Evolutionary conservation across 1,140 invertebrate genomes (phyloP).

Genomic region (Epicauta chinensis): DNA sequence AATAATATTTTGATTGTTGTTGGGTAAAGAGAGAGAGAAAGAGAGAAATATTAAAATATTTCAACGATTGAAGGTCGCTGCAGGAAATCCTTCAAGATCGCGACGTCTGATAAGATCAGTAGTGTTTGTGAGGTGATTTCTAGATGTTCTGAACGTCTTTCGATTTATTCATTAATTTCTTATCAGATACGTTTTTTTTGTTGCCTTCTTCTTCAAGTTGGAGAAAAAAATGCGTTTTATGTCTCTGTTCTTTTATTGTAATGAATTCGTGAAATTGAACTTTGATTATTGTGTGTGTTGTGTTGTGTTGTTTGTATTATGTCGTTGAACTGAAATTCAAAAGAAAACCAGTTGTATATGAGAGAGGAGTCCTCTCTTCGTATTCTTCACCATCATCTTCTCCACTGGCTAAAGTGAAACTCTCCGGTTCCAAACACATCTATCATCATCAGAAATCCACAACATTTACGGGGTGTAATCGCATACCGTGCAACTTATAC

Average conservation of each 20-base stretch:
- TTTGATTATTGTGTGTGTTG: too few relatives aligned
- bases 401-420: conserved; percentile 12
- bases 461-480: conserved; percentile 26
- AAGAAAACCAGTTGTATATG: conserved; percentile 13
- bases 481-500: conserved; percentile 18
- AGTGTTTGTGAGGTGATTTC: too few relatives aligned
- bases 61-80: too few relatives aligned
- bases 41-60: too few relatives aligned
- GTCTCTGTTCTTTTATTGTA: too few relatives aligned
- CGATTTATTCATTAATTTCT: conserved; percentile 3
- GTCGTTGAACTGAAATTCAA: conserved; percentile 21
- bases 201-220: conserved; percentile 1
- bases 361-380: too few relatives aligned
- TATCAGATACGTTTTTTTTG: not conserved
- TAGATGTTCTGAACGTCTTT: not conserved
- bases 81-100: too few relatives aligned
- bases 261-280: too few relatives aligned
- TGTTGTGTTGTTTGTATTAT: not conserved
- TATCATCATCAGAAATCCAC: conserved; percentile 29
- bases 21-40: too few relatives aligned
- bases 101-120: too few relatives aligned
- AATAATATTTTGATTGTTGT: too few relatives aligned
- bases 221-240: too few relatives aligned
- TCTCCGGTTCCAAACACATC: conserved; percentile 18
- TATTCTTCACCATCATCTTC: not conserved